Conservation (phyloP, 2,888 invertebrate genomes). For the Drosophila putrida region DNA sequence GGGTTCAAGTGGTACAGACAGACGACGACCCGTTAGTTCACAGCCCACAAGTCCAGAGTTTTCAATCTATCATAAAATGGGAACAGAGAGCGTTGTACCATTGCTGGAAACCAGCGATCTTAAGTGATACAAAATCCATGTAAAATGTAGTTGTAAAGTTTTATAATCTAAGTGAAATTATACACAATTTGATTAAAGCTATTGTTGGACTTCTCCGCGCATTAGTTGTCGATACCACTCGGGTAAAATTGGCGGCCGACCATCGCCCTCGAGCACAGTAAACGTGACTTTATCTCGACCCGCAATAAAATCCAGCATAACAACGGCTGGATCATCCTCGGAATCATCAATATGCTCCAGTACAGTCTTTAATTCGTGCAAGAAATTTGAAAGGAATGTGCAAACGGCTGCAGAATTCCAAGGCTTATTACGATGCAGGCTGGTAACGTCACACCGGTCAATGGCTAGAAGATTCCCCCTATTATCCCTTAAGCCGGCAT, state of each 20-base stretch:
- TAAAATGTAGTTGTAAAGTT: background rate
- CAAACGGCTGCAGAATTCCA: slow-evolving; percentile 58
- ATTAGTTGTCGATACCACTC: slow-evolving; percentile 56
- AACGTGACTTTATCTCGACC: slow-evolving; percentile 2
- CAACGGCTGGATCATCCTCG: slow-evolving; percentile 14
- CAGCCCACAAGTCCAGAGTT: slow-evolving; percentile 39
- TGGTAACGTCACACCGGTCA: slow-evolving; percentile 19
- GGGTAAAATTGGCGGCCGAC: slow-evolving; percentile 43
- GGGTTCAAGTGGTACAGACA: slow-evolving; percentile 37
- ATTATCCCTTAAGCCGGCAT: slow-evolving; percentile 48
- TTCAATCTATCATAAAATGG: slow-evolving; percentile 24
- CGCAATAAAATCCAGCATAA: slow-evolving; percentile 46
- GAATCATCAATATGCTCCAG: slow-evolving; percentile 50
- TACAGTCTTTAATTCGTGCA: slow-evolving; percentile 40
- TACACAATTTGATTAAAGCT: background rate
- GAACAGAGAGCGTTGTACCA: slow-evolving; percentile 39
- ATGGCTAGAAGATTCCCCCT: slow-evolving; percentile 39
- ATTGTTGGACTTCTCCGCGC: background rate
- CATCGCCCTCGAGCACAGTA: slow-evolving; percentile 7
- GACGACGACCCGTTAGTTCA: slow-evolving; percentile 46
- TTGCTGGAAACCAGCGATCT: slow-evolving; percentile 62
- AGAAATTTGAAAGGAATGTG: slow-evolving; percentile 53
- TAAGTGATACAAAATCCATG: slow-evolving; percentile 38
- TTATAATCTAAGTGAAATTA: slow-evolving; percentile 11
- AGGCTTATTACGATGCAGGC: slow-evolving; percentile 42